phyloP scores from a whole-genome alignment of 1,140 invertebrate genomes.

The Macrocentrus cingulum region DNA sequence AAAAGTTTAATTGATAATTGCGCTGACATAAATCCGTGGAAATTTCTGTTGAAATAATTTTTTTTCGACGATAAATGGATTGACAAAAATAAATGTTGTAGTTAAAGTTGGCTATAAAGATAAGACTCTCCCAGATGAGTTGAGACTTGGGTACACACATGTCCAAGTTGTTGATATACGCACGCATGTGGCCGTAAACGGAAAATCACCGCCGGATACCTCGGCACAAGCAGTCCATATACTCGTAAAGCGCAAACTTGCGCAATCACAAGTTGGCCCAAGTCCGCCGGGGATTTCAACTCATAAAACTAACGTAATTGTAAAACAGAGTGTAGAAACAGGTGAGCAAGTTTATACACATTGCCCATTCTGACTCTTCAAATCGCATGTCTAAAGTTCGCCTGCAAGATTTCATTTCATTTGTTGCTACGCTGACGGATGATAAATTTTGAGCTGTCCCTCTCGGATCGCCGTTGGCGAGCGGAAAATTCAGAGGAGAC shows the following conservation, averaged over 20 bases:
- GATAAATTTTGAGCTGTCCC: not conserved
- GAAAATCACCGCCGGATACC: conserved; percentile 38
- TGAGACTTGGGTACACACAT: too few species aligned
- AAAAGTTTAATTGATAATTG: too few species aligned
- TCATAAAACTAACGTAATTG: conserved; percentile 53
- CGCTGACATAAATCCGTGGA: too few species aligned
- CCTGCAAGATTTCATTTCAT: not conserved
- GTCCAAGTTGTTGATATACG: not conserved
- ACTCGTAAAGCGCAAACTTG: conserved; percentile 47
- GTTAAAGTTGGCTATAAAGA: too few species aligned
- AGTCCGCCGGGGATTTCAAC: conserved; percentile 39
- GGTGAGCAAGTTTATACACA: not conserved
- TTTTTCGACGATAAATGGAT: too few species aligned
- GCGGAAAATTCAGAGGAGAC: too few species aligned
- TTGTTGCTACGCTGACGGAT: not conserved
- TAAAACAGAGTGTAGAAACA: conserved; percentile 37
- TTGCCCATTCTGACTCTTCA: not conserved
- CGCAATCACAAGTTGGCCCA: conserved; percentile 48
- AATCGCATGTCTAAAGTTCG: not conserved
- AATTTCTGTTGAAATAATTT: too few species aligned
- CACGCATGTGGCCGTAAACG: conserved; percentile 29
- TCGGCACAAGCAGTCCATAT: conserved; percentile 33
- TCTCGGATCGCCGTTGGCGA: too few species aligned
- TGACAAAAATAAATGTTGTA: too few species aligned
- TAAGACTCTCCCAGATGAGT: too few species aligned